phyloP scores from a whole-genome alignment of 1,140 invertebrate species.

The Grapholita molesta region DNA sequence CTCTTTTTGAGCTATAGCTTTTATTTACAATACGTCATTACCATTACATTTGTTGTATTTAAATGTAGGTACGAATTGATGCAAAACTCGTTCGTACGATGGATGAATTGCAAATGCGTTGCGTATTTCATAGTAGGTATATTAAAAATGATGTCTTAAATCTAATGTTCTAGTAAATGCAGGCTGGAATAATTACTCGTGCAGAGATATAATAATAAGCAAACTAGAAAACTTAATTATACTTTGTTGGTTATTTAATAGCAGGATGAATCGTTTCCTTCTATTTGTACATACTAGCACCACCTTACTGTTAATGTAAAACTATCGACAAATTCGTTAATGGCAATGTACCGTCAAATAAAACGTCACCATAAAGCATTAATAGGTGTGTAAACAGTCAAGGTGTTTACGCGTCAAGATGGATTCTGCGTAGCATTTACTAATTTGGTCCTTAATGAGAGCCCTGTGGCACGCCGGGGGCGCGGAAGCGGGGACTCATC shows the following conservation, averaged over 20 bases:
- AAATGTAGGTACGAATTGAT: too few species aligned
- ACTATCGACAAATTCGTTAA: not conserved
- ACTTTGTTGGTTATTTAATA: too few species aligned
- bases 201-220: too few species aligned
- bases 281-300: too few species aligned
- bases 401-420: constrained; percentile 43
- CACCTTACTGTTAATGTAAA: not conserved
- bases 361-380: constrained; percentile 9
- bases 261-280: too few species aligned
- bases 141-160: not conserved
- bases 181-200: too few species aligned
- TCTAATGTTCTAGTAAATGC: too few species aligned
- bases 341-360: not conserved
- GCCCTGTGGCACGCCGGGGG: constrained; percentile 44
- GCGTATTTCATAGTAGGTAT: too few species aligned
- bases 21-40: not conserved
- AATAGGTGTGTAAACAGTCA: constrained; percentile 24
- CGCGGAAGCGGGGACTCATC: constrained; percentile 57
- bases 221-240: too few species aligned
- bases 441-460: constrained; percentile 60
- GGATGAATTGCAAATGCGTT: too few species aligned
- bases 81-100: too few species aligned
- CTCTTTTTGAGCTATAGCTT: constrained; percentile 34
- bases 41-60: not conserved
- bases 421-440: constrained; percentile 39